These are phyloP conservation scores for Tethya wilhelma DNA, from an alignment of 37 sponge, comb jelly and placozoan species.

Conservation along the genomic window DNA sequence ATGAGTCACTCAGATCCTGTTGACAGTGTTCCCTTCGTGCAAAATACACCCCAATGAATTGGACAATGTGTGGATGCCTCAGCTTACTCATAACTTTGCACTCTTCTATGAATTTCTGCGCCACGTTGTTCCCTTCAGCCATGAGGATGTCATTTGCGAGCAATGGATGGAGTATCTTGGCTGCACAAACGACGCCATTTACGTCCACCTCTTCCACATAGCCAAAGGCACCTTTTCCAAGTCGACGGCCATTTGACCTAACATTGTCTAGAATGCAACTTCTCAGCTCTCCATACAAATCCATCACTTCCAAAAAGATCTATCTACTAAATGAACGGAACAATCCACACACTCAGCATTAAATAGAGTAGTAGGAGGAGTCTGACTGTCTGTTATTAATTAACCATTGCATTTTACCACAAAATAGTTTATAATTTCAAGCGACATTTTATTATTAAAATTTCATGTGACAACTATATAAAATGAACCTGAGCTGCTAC, in stretches of 20 bases:
- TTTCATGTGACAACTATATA: neutral
- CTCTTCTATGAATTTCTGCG: slow-evolving; percentile 20
- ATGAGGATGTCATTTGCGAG: neutral
- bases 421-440: neutral
- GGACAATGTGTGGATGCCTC: slow-evolving; percentile 62
- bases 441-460: neutral
- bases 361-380: too few species aligned
- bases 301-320: too few species aligned
- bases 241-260: too few species aligned
- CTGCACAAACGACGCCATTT: slow-evolving; percentile 33
- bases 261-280: neutral
- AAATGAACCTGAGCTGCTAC: neutral
- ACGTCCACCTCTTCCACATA: slow-evolving; percentile 36
- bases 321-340: too few species aligned
- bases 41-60: slow-evolving; percentile 47
- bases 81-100: slow-evolving; percentile 35
- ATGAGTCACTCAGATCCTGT: neutral
- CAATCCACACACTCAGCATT: too few species aligned
- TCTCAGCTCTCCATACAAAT: neutral
- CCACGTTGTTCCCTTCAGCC: neutral
- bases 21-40: neutral
- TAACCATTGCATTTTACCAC: too few species aligned
- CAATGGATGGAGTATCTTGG: slow-evolving; percentile 35
- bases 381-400: too few species aligned
- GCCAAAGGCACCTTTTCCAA: slow-evolving; percentile 36